phyloP scores from a whole-genome alignment of 1,140 invertebrate genomes.

The Lethrus apterus region DNA sequence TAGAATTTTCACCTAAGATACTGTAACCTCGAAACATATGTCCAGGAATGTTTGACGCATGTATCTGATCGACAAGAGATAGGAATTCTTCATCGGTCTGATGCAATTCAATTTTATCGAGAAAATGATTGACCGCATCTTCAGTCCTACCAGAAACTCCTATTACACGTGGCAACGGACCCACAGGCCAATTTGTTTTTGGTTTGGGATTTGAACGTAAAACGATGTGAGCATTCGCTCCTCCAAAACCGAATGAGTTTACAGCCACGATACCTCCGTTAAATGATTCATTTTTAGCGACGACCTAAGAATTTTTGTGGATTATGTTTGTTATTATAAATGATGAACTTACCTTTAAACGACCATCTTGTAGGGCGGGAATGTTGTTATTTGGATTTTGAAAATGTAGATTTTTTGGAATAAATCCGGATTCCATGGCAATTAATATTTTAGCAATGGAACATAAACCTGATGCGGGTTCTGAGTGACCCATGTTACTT shows the following conservation, averaged over 20 bases:
- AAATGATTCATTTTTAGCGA: constrained; percentile 71
- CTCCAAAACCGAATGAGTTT: constrained; percentile 97
- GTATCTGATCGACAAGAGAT: constrained; percentile 66
- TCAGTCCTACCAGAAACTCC: constrained; percentile 78
- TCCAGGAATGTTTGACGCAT: constrained; percentile 57
- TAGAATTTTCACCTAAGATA: constrained; percentile 45
- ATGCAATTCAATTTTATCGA: constrained; percentile 54
- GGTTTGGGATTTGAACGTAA: constrained; percentile 71
- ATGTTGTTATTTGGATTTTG: constrained; percentile 82
- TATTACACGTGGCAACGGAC: constrained; percentile 61
- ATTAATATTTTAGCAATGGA: constrained; percentile 86
- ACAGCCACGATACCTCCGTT: constrained; percentile 78
- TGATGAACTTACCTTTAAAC: constrained; percentile 55
- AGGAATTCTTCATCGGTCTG: constrained; percentile 68
- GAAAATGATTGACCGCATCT: constrained; percentile 62
- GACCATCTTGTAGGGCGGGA: constrained; percentile 75
- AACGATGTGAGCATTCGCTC: constrained; percentile 89
- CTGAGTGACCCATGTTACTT: constrained; percentile 96
- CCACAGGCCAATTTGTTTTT: constrained; percentile 49
- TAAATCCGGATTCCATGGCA: constrained; percentile 78
- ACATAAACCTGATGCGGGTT: constrained; percentile 87
- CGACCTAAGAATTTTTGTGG: constrained; percentile 60
- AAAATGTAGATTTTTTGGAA: constrained; percentile 89
- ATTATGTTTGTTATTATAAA: no score
- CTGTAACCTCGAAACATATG: constrained; percentile 73